Base-by-base conservation (phyloP, 2,888 invertebrate species). In the Eucriotettix oculatus region DNA sequence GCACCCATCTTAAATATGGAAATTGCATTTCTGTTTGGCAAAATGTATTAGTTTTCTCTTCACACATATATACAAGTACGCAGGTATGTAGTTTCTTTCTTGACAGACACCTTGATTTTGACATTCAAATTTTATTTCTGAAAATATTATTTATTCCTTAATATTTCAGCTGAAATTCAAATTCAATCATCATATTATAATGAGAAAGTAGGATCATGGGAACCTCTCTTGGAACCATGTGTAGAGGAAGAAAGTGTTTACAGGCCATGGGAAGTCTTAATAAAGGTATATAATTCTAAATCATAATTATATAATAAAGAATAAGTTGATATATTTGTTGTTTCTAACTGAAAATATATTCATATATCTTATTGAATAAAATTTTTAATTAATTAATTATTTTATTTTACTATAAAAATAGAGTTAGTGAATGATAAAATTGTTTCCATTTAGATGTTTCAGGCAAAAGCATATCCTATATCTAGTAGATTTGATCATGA, bases 221-320 rank as follows among this genome's bases (percentile, higher is more conserved):
- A 94, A 69, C 92, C 92, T 0, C 71, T 93, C 1, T 71, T 91
- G 1, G 91, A 91, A 67, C 87, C 90, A 0, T 80, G 84, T 0
- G 79, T 83, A 0, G 77, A 81, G 53, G 77, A 79, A 43, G 85
- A 86, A 70, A 82, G 83, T 64, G 71, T 78, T 1, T 85, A 84
- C 69, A 76, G 81, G 60, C 85, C 87, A 0, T 89, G 86, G 85
- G 85, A 87, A 68, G 72, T 87, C 16, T 75, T 79, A 17, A 76
- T 86, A 58, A 85, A 74, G 73, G 69, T 73, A 62, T 71, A 74
- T 54, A 73, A 80, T 75, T 77, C 77, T 1, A 81, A 58, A 16
- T 60, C 40, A 42, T 59, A 82, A 68, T 57, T 43, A 43, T 29
- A 58, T 44, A 29, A n/a, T 54, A 29, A 16, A 16, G 10, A 52